Evolutionary conservation across 2,888 invertebrate genomes (phyloP).

Genomic region (Pilophorus perplexus): DNA sequence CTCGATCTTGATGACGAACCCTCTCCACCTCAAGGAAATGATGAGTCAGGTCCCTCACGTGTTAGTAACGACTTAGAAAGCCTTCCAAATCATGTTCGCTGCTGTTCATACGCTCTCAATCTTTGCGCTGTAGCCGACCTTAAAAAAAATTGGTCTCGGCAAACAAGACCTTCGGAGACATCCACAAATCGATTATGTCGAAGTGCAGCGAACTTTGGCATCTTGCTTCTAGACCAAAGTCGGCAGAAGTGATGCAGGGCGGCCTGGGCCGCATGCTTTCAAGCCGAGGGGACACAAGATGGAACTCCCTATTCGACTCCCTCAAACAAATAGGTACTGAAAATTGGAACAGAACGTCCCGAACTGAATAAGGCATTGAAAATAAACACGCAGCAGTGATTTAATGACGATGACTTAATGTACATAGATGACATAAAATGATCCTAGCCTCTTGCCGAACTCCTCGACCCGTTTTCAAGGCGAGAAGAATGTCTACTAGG

Average conservation of each 20-base stretch:
- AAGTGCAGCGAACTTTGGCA: slow-evolving; percentile 38
- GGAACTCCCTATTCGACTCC: slow-evolving; percentile 27
- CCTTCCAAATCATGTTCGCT: slow-evolving; percentile 30
- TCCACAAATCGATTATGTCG: slow-evolving; percentile 11
- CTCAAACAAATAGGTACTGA: slow-evolving; percentile 2
- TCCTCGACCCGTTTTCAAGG: slow-evolving; percentile 24
- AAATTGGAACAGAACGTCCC: slow-evolving; percentile 1
- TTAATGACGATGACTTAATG: slow-evolving; percentile 13
- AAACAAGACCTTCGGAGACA: background rate
- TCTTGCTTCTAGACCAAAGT: slow-evolving; percentile 5
- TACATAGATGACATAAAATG: slow-evolving; percentile 32
- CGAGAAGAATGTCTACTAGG: too few relatives aligned
- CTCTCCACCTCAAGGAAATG: background rate
- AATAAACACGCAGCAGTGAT: slow-evolving; percentile 4
- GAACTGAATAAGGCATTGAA: slow-evolving; percentile 18
- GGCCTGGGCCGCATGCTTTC: slow-evolving; percentile 27
- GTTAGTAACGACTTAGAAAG: background rate
- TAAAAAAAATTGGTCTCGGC: background rate
- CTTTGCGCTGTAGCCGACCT: slow-evolving; percentile 24
- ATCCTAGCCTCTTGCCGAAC: slow-evolving; percentile 20
- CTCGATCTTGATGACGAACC: background rate
- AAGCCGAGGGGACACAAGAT: slow-evolving; percentile 26
- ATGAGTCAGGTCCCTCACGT: background rate
- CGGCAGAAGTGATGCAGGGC: slow-evolving; percentile 15
- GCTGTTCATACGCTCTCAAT: slow-evolving; percentile 16